phyloP scores from a whole-genome alignment of 2,888 invertebrate species.

The Ophion ellenae region DNA sequence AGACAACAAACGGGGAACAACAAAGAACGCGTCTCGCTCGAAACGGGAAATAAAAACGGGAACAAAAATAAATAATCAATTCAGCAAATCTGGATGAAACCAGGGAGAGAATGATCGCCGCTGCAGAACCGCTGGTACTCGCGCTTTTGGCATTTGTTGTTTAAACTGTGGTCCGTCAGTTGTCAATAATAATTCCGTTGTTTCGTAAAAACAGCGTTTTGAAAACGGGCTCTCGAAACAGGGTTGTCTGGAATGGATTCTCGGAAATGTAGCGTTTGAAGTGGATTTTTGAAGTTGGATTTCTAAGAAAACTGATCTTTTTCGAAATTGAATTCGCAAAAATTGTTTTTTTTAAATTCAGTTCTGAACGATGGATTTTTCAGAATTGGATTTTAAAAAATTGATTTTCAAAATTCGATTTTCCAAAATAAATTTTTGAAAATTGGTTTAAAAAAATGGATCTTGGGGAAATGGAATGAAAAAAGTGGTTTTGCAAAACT shows the following conservation, averaged over 20 bases:
- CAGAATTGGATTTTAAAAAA: too few relatives aligned
- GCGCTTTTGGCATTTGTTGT: neutral
- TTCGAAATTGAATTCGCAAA: neutral
- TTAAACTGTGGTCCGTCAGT: neutral
- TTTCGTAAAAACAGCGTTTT: neutral
- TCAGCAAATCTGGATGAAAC: slow-evolving; percentile 95
- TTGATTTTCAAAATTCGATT: too few relatives aligned
- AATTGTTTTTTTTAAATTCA: neutral
- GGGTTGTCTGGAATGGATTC: neutral
- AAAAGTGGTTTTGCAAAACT: neutral
- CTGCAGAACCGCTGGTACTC: slow-evolving; percentile 93
- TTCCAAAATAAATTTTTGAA: neutral
- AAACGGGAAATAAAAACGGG: slow-evolving; percentile 16
- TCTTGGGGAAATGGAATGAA: neutral
- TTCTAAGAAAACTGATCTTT: neutral
- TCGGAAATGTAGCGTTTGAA: neutral
- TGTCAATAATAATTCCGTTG: neutral
- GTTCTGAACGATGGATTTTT: neutral
- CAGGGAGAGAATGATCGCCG: slow-evolving; percentile 93
- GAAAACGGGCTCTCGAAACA: neutral
- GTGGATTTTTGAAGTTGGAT: neutral
- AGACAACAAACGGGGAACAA: slow-evolving; percentile 25
- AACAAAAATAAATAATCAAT: slow-evolving; percentile 69
- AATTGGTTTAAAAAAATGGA: neutral
- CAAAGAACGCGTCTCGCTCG: neutral